Conservation (phyloP, 2,888 invertebrate species). For the Drosophila limbata region DNA sequence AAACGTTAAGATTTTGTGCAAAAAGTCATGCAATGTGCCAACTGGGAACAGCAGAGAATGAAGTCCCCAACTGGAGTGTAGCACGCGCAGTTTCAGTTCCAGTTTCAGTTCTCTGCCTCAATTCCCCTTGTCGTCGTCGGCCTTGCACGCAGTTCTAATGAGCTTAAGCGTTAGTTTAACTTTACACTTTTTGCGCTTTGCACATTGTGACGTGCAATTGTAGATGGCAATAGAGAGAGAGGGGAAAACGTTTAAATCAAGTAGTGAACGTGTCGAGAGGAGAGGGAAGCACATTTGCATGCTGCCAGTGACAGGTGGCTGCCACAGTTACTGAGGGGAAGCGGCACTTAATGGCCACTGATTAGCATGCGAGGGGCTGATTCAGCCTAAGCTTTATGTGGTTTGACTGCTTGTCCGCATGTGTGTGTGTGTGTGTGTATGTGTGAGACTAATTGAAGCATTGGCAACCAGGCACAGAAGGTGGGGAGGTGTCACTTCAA, state of each 20-base stretch:
- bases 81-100: constrained; percentile 44
- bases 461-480: constrained; percentile 27
- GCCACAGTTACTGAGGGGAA: constrained; percentile 30
- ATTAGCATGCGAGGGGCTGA: constrained; percentile 62
- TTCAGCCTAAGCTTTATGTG: constrained; percentile 13
- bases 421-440: constrained; percentile 13
- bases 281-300: constrained; percentile 54
- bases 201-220: constrained; percentile 44
- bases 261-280: constrained; percentile 50
- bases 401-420: constrained; percentile 13
- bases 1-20: constrained; percentile 32
- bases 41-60: constrained; percentile 1
- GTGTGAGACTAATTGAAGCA: constrained; percentile 63
- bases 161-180: constrained; percentile 45
- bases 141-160: constrained; percentile 36
- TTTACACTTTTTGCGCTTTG: constrained; percentile 37
- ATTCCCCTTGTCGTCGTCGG: background rate
- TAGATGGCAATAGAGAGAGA: background rate
- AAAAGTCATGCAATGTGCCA: constrained; percentile 29
- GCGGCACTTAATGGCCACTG: constrained; percentile 66
- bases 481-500: constrained; percentile 19
- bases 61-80: constrained; percentile 22
- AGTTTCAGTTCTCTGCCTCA: constrained; percentile 13
- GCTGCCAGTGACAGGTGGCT: constrained; percentile 58
- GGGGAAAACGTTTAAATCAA: constrained; percentile 27